phyloP scores from a whole-genome alignment of 2,113 vertebrate genomes.

The Scalopus aquaticus region DNA sequence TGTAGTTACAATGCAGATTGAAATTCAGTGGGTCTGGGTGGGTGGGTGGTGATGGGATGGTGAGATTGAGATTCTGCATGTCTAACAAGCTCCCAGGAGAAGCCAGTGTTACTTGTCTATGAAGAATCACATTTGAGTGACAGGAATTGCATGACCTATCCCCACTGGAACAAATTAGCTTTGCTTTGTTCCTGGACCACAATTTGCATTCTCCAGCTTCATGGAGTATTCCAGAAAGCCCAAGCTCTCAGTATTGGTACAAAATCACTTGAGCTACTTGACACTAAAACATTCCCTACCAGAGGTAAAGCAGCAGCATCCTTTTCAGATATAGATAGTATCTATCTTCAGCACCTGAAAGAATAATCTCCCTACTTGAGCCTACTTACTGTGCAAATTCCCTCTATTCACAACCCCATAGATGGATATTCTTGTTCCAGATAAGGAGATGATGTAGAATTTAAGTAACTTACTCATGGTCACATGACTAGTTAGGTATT shows the following conservation, averaged over 20 bases:
- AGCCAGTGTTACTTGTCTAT: neutral
- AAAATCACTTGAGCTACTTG: neutral
- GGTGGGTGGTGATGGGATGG: no score
- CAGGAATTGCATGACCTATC: neutral
- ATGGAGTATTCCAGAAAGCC: neutral
- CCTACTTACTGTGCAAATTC: neutral
- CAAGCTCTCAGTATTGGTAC: neutral
- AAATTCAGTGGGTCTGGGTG: neutral
- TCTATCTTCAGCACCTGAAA: neutral
- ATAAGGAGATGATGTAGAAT: neutral
- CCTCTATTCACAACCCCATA: neutral
- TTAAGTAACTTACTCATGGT: neutral
- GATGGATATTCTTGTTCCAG: neutral
- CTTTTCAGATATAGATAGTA: neutral
- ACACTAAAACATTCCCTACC: neutral
- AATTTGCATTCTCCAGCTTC: neutral
- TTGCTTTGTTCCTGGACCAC: neutral
- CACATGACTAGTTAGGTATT: neutral
- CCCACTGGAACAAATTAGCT: neutral
- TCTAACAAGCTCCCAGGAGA: constrained; percentile 25
- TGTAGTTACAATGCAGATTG: neutral
- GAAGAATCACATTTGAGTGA: neutral
- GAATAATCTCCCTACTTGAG: constrained; percentile 2
- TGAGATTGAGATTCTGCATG: neutral
- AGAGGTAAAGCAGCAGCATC: neutral